Base-by-base conservation (phyloP, 2,113 vertebrate genomes). In the Atherinomorus stipes region DNA sequence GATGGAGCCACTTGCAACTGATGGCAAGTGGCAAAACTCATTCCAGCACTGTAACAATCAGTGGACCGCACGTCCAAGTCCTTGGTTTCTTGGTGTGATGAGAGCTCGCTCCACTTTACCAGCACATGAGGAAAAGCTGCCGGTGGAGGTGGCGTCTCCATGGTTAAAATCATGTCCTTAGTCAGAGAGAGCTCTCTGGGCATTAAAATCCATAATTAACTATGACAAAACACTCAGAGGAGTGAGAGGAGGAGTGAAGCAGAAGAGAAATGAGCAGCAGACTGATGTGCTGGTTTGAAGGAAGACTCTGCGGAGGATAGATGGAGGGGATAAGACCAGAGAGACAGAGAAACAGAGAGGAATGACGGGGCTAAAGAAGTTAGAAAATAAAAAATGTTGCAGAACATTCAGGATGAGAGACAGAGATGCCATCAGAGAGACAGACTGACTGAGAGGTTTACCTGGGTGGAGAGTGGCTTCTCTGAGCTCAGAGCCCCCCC, bases 401-500 rank as follows among this genome's bases (percentile, higher is more conserved):
- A 63, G 42, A 62, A 63, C 12, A 64, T 31, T 25, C 42, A 11
- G 38, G 49, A 58, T 42, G 64, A 74, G 59, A 65, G 59, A 71
- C 2, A 76, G 28, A 51, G 51, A 71, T 19, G 49, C 4, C 25
- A 64, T 45, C 44, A 82, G 47, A 76, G 47, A 78, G 6, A 71
- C 22, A 42, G 64, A 53, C 31, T 31, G 69, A 66, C 23, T 73
- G 51, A 78, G 63, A 82, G 64, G 64, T 84, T 91, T 89, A 92
- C 89, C 91, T 90, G 88, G 79, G 75, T 80, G 72, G 84, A 75
- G 86, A 81, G 86, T 65, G 82, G 80, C 78, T 76, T 87, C 83
- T 84, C 85, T 89, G 86, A 80, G 81, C 81, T 89, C 88, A 86
- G 75, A 84, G 69, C 81, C 83, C 87, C 87, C 89, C 59, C 84